These are phyloP conservation scores for Criorhina ranunculi DNA, from an alignment of 2,888 invertebrate species.

Conservation along the genomic window DNA sequence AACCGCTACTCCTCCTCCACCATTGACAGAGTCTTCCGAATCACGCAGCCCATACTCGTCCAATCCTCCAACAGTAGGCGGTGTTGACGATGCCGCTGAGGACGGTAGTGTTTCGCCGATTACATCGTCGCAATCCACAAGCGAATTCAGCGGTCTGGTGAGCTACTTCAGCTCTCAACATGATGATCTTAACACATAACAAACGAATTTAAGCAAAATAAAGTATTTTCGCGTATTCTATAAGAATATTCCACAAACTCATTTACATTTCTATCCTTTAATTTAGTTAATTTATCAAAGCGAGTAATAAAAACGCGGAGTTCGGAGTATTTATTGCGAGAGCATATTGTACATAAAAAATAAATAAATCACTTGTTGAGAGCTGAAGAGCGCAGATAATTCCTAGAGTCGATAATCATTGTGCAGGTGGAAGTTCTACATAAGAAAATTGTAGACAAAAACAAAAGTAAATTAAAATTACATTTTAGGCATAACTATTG, in stretches of 20 bases:
- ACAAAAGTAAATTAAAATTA: conserved; percentile 26
- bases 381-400: conserved; percentile 50
- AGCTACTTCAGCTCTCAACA: conserved; percentile 97
- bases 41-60: conserved; percentile 79
- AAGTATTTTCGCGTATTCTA: conserved; percentile 77
- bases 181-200: conserved; percentile 93
- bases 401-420: conserved; percentile 16
- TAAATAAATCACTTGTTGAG: conserved; percentile 40
- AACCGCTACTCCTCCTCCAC: conserved; percentile 76
- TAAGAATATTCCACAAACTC: conserved; percentile 54
- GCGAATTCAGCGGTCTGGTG: conserved; percentile 95
- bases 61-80: conserved; percentile 66
- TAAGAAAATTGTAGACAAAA: conserved; percentile 31
- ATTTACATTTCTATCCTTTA: conserved; percentile 50
- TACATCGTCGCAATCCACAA: conserved; percentile 83
- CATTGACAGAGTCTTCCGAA: conserved; percentile 80
- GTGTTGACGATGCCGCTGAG: conserved; percentile 75
- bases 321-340: conserved; percentile 32
- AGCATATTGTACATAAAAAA: conserved; percentile 58
- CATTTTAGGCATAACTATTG: conserved; percentile 70
- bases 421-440: conserved; percentile 30
- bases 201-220: conserved; percentile 80
- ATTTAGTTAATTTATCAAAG: conserved; percentile 66
- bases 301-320: not conserved
- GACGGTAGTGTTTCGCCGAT: conserved; percentile 72